phyloP scores from a whole-genome alignment of 2,797 vertebrate genomes.

The Leontopithecus rosalia region DNA sequence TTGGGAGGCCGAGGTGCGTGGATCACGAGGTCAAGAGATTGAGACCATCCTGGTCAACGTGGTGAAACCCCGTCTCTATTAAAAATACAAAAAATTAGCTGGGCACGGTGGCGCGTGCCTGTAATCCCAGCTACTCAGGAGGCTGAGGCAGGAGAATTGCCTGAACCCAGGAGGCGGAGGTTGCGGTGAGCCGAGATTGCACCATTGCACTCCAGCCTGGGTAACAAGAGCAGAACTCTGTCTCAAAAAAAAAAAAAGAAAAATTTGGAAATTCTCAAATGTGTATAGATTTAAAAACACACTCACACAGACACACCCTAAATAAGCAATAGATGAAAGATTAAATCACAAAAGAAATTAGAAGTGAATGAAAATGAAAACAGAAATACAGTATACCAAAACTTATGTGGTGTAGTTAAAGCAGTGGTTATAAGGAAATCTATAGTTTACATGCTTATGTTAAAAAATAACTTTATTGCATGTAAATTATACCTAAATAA shows the following conservation, averaged over 20 bases:
- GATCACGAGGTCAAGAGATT: no score
- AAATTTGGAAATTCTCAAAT: conserved; percentile 16
- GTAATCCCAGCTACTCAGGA: no score
- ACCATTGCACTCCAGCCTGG: no score
- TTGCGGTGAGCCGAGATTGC: no score
- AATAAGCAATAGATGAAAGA: conserved; percentile 32
- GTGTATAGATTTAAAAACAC: not conserved
- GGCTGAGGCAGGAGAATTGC: no score
- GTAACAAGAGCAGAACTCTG: no score
- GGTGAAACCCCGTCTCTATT: no score
- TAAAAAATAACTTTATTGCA: conserved; percentile 13
- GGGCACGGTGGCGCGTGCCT: no score
- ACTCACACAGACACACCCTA: not conserved
- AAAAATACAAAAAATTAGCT: no score
- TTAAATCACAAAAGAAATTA: conserved; percentile 46
- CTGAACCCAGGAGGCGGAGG: no score
- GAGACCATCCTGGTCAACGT: no score
- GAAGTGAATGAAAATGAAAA: conserved; percentile 23
- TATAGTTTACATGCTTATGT: not conserved
- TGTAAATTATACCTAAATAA: conserved; percentile 10
- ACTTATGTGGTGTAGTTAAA: not conserved
- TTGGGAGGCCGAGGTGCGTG: no score
- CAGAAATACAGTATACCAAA: not conserved
- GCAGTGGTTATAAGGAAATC: not conserved
- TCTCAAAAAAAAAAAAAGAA: not conserved